phyloP scores from a whole-genome alignment of 2,113 vertebrate species.

The Anhinga rufa region DNA sequence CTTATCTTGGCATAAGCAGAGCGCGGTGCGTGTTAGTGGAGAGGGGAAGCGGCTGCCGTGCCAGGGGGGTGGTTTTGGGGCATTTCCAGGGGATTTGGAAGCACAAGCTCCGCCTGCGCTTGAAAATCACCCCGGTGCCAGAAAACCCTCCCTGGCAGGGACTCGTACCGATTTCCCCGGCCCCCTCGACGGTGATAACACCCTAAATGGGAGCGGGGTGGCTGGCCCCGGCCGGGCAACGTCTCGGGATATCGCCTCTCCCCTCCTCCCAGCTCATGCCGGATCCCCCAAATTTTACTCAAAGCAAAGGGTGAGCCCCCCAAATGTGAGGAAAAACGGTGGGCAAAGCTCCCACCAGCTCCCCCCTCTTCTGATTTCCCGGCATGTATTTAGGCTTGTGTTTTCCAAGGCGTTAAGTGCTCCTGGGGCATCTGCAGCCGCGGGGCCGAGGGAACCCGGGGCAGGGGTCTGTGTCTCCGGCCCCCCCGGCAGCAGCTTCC shows the following conservation, averaged over 20 bases:
- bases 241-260: background rate
- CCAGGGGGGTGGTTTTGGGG: background rate
- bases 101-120: background rate
- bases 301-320: background rate
- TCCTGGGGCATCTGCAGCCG: background rate
- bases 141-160: background rate
- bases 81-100: background rate
- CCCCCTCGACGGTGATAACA: fast-evolving
- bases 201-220: background rate
- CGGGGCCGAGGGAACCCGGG: background rate
- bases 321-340: background rate
- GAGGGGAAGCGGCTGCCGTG: background rate
- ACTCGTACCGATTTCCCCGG: constrained; percentile 1
- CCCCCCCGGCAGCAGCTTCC: constrained; percentile 21
- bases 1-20: constrained; percentile 31
- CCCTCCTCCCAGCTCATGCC: background rate
- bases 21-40: constrained; percentile 40
- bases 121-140: background rate
- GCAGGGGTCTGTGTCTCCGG: background rate
- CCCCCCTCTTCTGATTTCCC: background rate
- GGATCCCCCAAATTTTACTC: background rate
- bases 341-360: background rate
- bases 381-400: background rate
- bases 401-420: constrained; percentile 59
- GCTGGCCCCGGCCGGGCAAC: background rate